Evolutionary conservation across 2,888 invertebrate genomes (phyloP).

Genomic region (Leucoma salicis): DNA sequence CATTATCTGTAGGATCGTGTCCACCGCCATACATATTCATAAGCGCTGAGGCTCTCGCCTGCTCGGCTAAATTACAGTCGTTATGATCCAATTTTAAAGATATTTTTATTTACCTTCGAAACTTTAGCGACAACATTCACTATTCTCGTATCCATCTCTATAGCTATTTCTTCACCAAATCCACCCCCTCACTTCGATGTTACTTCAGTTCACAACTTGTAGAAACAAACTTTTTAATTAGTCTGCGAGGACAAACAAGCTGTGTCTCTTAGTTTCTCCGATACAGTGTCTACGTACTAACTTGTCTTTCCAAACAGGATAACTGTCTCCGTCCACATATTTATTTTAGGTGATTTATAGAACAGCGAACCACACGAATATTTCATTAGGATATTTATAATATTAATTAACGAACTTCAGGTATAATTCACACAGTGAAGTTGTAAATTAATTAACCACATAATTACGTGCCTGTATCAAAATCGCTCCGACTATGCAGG

Average conservation of each 20-base stretch:
- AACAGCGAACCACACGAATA: slow-evolving; percentile 34
- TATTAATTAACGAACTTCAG: slow-evolving; percentile 43
- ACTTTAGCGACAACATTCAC: slow-evolving; percentile 5
- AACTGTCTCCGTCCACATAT: slow-evolving; percentile 22
- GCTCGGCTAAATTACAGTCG: slow-evolving; percentile 51
- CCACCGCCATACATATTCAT: slow-evolving; percentile 75
- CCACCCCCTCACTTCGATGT: slow-evolving; percentile 60
- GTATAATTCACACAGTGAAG: slow-evolving; percentile 30
- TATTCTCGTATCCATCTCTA: slow-evolving; percentile 40
- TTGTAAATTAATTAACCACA: slow-evolving; percentile 49
- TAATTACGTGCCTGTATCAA: slow-evolving; percentile 48
- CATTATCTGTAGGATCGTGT: slow-evolving; percentile 72
- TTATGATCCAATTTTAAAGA: slow-evolving; percentile 42
- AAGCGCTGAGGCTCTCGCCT: slow-evolving; percentile 48
- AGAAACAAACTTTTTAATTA: slow-evolving; percentile 81
- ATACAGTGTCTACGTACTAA: slow-evolving; percentile 49
- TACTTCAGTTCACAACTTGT: slow-evolving; percentile 64
- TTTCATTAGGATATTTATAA: slow-evolving; percentile 34
- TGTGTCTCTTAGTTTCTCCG: slow-evolving; percentile 66
- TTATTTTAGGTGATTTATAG: slow-evolving; percentile 52
- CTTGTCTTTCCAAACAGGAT: slow-evolving; percentile 47
- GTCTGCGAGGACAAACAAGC: slow-evolving; percentile 79
- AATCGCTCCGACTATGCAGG: slow-evolving; percentile 54
- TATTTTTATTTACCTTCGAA: slow-evolving; percentile 3
- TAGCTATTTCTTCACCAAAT: slow-evolving; percentile 64